phyloP scores from a whole-genome alignment of 2,797 vertebrate species.

The Tiaroga cobitis region DNA sequence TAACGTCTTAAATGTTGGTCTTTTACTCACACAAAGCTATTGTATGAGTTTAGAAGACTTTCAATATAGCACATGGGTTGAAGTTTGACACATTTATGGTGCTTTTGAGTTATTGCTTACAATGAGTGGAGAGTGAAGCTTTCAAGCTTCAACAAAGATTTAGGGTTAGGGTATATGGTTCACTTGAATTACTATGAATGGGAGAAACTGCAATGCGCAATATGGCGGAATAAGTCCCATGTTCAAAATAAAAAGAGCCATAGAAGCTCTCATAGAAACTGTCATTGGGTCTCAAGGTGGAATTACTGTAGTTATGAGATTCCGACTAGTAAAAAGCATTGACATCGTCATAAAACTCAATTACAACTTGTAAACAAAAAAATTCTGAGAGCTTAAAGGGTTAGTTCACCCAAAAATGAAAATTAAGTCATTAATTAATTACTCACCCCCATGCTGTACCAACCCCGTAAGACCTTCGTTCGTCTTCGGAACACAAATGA shows the following conservation, averaged over 20 bases:
- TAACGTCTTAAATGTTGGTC: neutral
- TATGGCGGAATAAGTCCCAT: neutral
- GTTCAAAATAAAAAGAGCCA: neutral
- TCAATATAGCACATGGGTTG: neutral
- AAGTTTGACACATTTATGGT: neutral
- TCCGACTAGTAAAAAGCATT: neutral
- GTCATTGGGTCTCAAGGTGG: neutral
- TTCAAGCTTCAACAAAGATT: neutral
- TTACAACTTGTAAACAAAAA: neutral
- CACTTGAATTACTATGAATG: neutral
- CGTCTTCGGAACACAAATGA: too few species aligned
- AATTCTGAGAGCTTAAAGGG: neutral
- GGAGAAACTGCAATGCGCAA: neutral
- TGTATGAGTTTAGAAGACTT: neutral
- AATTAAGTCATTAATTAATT: too few species aligned
- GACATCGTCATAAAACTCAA: neutral
- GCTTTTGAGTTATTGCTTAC: neutral
- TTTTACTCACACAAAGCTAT: neutral
- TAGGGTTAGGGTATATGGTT: too few species aligned
- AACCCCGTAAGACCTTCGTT: too few species aligned
- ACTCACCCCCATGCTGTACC: too few species aligned
- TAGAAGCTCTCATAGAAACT: neutral
- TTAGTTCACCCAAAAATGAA: too few species aligned
- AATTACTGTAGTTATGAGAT: neutral
- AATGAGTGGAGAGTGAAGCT: neutral